Evolutionary conservation across 37 sponge, comb jelly and placozoan species (phyloP).

Genomic region (Oopsacas minuta): DNA sequence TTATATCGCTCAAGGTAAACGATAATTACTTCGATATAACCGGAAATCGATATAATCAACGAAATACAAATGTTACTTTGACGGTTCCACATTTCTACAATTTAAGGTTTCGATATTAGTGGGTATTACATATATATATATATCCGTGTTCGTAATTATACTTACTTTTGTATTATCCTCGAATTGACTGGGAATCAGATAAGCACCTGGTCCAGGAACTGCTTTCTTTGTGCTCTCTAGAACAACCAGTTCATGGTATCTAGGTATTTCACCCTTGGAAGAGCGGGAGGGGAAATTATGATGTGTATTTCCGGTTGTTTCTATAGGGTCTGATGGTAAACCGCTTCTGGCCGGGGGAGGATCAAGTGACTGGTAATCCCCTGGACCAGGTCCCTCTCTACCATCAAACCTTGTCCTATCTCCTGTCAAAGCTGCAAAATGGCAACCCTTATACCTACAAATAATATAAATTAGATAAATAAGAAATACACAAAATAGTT

Average conservation of each 20-base stretch:
- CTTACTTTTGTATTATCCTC: background rate
- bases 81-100: too few species aligned
- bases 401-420: conserved; percentile 15
- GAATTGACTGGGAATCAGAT: conserved; percentile 62
- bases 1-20: too few species aligned
- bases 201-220: conserved; percentile 83
- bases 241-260: background rate
- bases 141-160: too few species aligned
- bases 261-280: background rate
- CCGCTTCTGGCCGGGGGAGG: background rate
- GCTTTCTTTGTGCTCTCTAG: conserved; percentile 13
- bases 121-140: too few species aligned
- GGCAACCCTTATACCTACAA: background rate
- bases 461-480: too few species aligned
- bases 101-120: too few species aligned
- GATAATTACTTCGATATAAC: too few species aligned
- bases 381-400: conserved; percentile 63
- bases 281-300: background rate
- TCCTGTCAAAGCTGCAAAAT: background rate
- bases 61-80: too few species aligned
- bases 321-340: background rate
- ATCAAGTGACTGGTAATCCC: conserved; percentile 38
- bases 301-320: background rate
- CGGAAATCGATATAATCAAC: too few species aligned
- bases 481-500: too few species aligned